Evolutionary conservation across 2,113 vertebrate species (phyloP), one percentile per base, ranked within the genome.

Genomic region (Oreochromis aureus): DNA sequence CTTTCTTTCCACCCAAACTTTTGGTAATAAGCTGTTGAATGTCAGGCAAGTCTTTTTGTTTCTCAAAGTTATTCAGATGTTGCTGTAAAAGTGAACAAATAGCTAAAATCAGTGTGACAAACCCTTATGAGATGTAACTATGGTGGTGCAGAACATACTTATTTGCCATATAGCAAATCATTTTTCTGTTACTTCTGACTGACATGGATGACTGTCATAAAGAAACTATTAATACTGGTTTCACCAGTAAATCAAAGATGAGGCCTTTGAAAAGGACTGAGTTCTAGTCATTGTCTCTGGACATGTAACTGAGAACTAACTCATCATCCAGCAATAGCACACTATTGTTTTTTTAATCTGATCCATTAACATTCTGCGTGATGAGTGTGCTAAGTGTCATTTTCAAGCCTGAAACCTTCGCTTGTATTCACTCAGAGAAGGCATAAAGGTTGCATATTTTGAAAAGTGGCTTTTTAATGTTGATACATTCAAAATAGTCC

Each of bases 401-500:
- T 89, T 92, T 80, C 48, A 54, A 61, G 48, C 76, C n/a, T 41
- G 6, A 85, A 80, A 69, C 58, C 53, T 78, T 56, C 10, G 24
- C 34, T 51, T 81, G 19, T 54, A 22, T 90, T 83, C 6, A 4
- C 36, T 63, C 27, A 85, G 56, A 63, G 84, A 32, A 34, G 7
- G 73, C 66, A 91, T 56, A 69, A 73, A 81, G 44, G 76, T 71
- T 66, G 76, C 48, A 66, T 82, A 78, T 87, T 88, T 85, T 22
- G 13, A 82, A 92, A 91, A 88, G 63, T 53, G 13, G 84, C 51
- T 84, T 91, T 87, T 87, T 90, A 81, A 66, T 51, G 22, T 59
- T 89, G 48, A 87, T 58, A 48, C 12, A 53, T 81, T 87, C 6
- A 86, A 86, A 88, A 87, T 61, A 80, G 76, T 81, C 54, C 36